phyloP scores from a whole-genome alignment of 2,113 vertebrate genomes.

The Danionella cerebrum region DNA sequence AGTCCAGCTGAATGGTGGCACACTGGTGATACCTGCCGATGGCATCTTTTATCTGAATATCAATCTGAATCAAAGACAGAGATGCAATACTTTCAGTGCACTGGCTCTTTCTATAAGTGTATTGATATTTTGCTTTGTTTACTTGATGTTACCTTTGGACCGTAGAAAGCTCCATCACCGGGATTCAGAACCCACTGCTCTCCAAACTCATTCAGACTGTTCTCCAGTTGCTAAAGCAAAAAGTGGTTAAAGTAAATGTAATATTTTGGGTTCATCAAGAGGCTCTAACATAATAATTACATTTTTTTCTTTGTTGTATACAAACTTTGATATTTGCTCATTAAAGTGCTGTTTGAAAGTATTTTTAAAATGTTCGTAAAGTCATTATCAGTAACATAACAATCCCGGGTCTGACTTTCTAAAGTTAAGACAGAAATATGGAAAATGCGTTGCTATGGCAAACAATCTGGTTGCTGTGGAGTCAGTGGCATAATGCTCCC shows the following conservation, averaged over 20 bases:
- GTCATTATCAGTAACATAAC: too few relatives aligned
- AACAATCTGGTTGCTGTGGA: too few relatives aligned
- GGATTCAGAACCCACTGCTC: slow-evolving; percentile 95
- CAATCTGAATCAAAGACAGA: slow-evolving; percentile 68
- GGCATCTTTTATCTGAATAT: slow-evolving; percentile 97
- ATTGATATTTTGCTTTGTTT: not conserved
- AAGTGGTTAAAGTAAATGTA: slow-evolving; percentile 12
- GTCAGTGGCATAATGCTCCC: too few relatives aligned
- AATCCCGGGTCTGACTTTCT: too few relatives aligned
- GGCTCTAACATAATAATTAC: too few relatives aligned
- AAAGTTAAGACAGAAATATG: too few relatives aligned
- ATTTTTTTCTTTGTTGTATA: too few relatives aligned
- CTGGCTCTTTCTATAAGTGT: not conserved
- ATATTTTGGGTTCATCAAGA: too few relatives aligned
- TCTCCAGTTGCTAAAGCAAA: slow-evolving; percentile 87
- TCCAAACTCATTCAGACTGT: slow-evolving; percentile 88
- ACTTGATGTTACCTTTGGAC: slow-evolving; percentile 80
- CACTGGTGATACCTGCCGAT: slow-evolving; percentile 97
- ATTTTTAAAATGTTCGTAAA: too few relatives aligned
- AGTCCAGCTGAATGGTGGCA: slow-evolving; percentile 94
- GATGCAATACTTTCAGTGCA: not conserved
- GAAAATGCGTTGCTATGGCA: too few relatives aligned
- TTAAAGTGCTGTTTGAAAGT: too few relatives aligned
- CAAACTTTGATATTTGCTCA: too few relatives aligned
- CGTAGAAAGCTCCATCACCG: slow-evolving; percentile 95